Conservation (phyloP, 2,888 invertebrate genomes). For the Cephus runcator region DNA sequence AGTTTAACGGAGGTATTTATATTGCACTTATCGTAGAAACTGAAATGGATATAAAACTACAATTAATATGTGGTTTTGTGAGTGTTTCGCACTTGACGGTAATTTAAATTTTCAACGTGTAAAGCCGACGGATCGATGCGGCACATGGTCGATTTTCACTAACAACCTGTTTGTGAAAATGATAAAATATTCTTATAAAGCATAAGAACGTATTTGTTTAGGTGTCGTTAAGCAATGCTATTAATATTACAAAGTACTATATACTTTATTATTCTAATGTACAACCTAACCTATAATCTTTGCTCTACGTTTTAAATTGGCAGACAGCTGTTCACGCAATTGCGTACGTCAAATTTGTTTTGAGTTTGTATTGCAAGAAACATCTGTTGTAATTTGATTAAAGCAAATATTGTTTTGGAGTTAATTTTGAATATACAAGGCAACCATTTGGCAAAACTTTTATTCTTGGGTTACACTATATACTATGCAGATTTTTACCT, state of each 20-base stretch:
- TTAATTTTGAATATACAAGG: neutral
- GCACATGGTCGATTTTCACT: slow-evolving; percentile 33
- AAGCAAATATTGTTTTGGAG: neutral
- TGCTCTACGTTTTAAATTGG: neutral
- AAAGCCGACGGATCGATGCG: slow-evolving; percentile 32
- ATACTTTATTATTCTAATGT: neutral
- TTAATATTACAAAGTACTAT: neutral
- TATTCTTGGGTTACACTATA: neutral
- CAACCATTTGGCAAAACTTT: neutral
- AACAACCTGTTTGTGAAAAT: neutral
- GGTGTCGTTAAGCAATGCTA: neutral
- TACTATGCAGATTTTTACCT: neutral
- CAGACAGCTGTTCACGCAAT: neutral
- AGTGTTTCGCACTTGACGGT: neutral
- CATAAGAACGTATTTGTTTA: neutral
- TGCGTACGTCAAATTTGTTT: neutral
- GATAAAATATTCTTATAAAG: neutral
- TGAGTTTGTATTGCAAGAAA: neutral
- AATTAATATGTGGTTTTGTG: neutral
- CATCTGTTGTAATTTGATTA: neutral
- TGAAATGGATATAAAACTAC: neutral
- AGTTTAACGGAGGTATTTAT: neutral
- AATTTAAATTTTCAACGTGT: neutral
- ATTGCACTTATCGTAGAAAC: neutral
- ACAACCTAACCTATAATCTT: neutral